Percentiles rank a stretch among this genome's conserved stretches.
Conservation (phyloP, 2,888 invertebrate genomes). For the Cacoxenus indagator region DNA sequence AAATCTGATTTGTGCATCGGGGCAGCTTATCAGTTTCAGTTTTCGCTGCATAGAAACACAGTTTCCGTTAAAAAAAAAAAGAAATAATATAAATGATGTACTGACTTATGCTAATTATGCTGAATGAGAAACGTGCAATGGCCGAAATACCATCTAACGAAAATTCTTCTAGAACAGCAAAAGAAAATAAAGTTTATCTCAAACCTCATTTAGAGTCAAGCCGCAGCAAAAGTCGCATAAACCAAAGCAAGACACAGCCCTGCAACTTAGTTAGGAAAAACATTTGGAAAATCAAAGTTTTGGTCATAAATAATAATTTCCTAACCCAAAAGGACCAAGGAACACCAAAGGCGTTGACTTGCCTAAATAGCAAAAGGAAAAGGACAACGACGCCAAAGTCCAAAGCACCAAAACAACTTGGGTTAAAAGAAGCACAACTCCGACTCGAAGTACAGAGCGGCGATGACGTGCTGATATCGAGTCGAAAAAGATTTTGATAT, state of each 20-base stretch:
- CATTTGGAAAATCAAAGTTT: constrained; percentile 49
- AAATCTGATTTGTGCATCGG: no score
- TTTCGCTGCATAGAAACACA: no score
- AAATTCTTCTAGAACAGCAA: background rate
- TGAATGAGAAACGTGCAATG: background rate
- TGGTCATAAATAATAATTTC: constrained; percentile 50
- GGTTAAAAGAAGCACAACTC: background rate
- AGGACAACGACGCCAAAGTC: background rate
- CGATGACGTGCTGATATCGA: constrained; percentile 3
- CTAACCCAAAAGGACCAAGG: background rate
- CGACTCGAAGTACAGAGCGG: background rate
- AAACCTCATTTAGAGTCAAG: constrained; percentile 16
- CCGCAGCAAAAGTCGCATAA: background rate
- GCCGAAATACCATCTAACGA: background rate
- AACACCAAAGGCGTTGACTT: constrained; percentile 7
- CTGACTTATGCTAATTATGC: no score
- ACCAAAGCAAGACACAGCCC: background rate
- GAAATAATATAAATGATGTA: no score
- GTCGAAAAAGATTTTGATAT: constrained; percentile 14
- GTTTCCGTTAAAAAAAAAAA: no score
- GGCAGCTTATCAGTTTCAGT: no score
- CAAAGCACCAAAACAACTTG: background rate
- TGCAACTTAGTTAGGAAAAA: constrained; percentile 2
- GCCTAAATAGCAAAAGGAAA: background rate
- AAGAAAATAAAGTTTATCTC: background rate